Evolutionary conservation across 2,888 invertebrate genomes (phyloP).

Genomic region (Epirrhoe tristata): DNA sequence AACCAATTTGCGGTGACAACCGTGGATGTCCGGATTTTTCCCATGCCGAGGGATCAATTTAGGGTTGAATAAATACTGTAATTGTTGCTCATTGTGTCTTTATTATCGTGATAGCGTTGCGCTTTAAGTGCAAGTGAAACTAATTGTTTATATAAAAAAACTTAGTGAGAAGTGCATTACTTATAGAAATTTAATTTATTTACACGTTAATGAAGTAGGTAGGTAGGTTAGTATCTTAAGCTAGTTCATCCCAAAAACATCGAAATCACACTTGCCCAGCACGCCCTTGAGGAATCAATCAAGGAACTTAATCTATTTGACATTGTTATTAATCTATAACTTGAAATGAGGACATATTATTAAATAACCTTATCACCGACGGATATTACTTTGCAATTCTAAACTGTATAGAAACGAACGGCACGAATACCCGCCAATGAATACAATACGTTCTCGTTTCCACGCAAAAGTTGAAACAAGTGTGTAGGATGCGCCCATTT

Average conservation of each 20-base stretch:
- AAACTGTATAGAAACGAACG: slow-evolving; percentile 10
- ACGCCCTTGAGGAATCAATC: no score
- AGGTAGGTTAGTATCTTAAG: no score
- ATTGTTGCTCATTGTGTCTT: slow-evolving; percentile 42
- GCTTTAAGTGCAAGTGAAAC: background rate
- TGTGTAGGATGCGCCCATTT: slow-evolving; percentile 22
- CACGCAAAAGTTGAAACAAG: slow-evolving; percentile 12
- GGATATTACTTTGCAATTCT: slow-evolving; percentile 16
- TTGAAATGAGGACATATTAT: no score
- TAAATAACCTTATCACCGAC: background rate
- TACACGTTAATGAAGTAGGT: no score
- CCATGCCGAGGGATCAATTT: slow-evolving; percentile 42
- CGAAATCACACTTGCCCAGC: no score
- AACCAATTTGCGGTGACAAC: slow-evolving; percentile 72
- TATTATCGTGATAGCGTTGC: slow-evolving; percentile 18
- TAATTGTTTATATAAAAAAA: background rate
- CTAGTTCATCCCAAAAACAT: no score
- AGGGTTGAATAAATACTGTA: slow-evolving; percentile 39
- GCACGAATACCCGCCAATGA: background rate
- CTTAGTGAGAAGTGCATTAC: background rate
- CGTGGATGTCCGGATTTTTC: slow-evolving; percentile 51
- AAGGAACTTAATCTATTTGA: no score
- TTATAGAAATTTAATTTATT: no score
- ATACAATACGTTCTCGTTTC: slow-evolving; percentile 10
- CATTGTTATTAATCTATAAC: no score